Conservation (phyloP, 2,797 vertebrate genomes). For the Telmatherina bonti region DNA sequence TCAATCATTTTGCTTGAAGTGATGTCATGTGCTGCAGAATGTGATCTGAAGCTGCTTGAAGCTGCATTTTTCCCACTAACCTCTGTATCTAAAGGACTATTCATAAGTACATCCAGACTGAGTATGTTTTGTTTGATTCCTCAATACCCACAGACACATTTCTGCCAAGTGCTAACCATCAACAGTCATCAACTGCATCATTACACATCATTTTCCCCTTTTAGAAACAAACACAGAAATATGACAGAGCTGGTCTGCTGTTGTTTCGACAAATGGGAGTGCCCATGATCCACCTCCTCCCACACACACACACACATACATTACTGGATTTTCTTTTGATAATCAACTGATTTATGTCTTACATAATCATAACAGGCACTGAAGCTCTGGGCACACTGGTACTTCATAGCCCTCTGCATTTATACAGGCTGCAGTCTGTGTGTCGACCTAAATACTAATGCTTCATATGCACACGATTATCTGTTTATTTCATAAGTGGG, state of each 20-base stretch:
- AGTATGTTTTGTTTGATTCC: not conserved
- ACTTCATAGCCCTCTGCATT: not conserved
- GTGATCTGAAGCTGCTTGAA: conserved; percentile 15
- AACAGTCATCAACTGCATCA: not conserved
- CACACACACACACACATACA: conserved; percentile 17
- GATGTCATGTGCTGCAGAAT: conserved; percentile 26
- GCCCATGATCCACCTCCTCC: conserved; percentile 49
- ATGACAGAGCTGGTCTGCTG: conserved; percentile 46
- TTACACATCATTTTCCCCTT: not conserved
- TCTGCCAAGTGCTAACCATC: not conserved
- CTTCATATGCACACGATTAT: not conserved
- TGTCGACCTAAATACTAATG: not conserved
- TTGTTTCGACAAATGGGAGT: conserved; percentile 39
- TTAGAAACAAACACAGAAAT: conserved; percentile 13
- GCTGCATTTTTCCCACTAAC: not conserved
- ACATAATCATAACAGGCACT: conserved; percentile 36
- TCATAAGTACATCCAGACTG: not conserved
- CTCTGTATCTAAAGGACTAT: not conserved
- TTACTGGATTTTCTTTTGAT: conserved; percentile 52
- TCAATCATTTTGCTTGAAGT: conserved; percentile 2
- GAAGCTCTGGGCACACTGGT: conserved; percentile 20
- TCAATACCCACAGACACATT: not conserved
- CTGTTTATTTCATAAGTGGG: not conserved
- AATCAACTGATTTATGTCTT: conserved; percentile 41
- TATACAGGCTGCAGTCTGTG: not conserved